phyloP scores from a whole-genome alignment of 2,888 invertebrate genomes.

The Eupeodes latifasciatus region DNA sequence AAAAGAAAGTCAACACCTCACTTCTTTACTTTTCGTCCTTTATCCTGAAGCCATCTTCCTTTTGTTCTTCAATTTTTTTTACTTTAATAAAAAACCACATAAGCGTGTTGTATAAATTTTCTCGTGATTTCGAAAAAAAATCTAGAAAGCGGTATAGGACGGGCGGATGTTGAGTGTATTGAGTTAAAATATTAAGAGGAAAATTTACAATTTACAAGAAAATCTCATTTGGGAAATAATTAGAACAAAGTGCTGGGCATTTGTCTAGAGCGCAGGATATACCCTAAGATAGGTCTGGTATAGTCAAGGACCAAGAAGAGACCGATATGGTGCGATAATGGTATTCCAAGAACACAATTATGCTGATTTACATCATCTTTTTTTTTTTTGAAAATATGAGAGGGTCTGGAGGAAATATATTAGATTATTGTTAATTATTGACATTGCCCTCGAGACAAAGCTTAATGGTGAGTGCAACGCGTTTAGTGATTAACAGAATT shows the following conservation, averaged over 20 bases:
- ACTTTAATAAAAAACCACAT: constrained; percentile 11
- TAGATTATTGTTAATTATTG: constrained; percentile 76
- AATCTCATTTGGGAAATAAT: constrained; percentile 75
- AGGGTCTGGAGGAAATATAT: constrained; percentile 51
- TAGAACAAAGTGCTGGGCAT: constrained; percentile 75
- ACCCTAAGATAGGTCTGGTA: too few species aligned
- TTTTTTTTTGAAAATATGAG: neutral
- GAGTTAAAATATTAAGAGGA: constrained; percentile 2
- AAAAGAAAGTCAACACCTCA: constrained; percentile 29
- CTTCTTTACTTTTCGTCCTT: constrained; percentile 15
- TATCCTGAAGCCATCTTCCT: neutral
- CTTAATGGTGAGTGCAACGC: constrained; percentile 19
- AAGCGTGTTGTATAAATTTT: constrained; percentile 28
- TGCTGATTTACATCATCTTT: constrained; percentile 25
- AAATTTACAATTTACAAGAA: constrained; percentile 74
- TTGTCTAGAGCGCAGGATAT: constrained; percentile 15
- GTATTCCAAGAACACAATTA: constrained; percentile 55
- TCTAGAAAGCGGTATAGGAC: neutral
- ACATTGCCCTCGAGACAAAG: constrained; percentile 53
- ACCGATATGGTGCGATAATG: constrained; percentile 52
- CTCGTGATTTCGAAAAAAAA: constrained; percentile 26
- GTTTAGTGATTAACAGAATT: constrained; percentile 21
- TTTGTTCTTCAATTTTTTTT: neutral
- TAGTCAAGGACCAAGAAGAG: neutral
- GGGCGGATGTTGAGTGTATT: neutral